Evolutionary conservation across 2,113 vertebrate genomes (phyloP).

Genomic region (Thamnophis sirtalis): DNA sequence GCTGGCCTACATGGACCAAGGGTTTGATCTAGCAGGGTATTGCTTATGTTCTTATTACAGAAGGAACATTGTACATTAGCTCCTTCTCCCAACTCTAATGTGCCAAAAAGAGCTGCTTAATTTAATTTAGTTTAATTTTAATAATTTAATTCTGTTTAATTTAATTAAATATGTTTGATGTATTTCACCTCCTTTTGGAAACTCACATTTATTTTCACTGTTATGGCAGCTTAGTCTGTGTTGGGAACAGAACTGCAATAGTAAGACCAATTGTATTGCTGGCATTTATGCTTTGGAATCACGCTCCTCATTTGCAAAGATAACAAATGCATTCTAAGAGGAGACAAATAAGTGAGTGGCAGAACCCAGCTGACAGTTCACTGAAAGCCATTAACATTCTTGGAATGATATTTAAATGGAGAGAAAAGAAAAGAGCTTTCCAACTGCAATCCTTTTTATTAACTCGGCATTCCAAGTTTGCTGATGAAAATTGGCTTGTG

Average conservation of each 20-base stretch:
- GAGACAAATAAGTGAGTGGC: not conserved
- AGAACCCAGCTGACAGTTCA: slow-evolving; percentile 9
- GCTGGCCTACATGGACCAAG: not conserved
- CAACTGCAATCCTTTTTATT: slow-evolving; percentile 51
- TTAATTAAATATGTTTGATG: not conserved
- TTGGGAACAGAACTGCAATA: not conserved
- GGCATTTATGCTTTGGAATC: not conserved
- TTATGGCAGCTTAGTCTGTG: not conserved
- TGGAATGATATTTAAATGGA: slow-evolving; percentile 16
- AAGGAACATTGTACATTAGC: not conserved
- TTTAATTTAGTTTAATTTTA: not conserved
- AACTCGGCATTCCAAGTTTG: slow-evolving; percentile 47
- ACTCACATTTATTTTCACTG: not conserved
- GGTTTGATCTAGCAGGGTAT: not conserved
- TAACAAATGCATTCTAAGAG: not conserved
- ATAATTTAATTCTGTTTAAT: not conserved
- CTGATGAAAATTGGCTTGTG: slow-evolving; percentile 44
- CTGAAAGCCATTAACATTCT: not conserved
- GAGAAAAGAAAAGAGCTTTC: slow-evolving; percentile 39
- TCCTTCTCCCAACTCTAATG: not conserved
- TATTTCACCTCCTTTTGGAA: not conserved
- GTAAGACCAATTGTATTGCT: not conserved
- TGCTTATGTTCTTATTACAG: not conserved
- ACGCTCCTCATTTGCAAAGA: not conserved
- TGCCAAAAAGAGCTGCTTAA: not conserved